Conservation (phyloP, 2,797 vertebrate genomes). For the Ptychobarbus kaznakovi region DNA sequence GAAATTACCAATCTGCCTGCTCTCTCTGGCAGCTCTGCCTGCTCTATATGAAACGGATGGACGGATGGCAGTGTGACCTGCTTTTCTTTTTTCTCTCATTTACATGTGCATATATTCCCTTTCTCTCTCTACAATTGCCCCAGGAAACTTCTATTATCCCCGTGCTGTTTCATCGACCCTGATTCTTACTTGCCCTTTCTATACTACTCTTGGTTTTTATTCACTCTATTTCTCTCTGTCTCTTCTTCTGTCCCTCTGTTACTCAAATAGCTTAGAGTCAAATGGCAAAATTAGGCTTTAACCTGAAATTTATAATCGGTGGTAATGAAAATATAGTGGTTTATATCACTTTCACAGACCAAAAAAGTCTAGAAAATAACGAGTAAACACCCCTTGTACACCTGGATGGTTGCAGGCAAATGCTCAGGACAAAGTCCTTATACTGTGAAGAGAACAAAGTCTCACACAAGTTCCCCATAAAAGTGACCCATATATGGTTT, state of each 20-base stretch:
- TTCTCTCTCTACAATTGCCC: constrained; percentile 62
- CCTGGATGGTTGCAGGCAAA: not conserved
- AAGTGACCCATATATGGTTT: not conserved
- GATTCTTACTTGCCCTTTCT: constrained; percentile 55
- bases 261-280: constrained; percentile 39
- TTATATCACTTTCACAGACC: not conserved
- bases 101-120: constrained; percentile 72
- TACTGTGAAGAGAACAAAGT: not conserved
- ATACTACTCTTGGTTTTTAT: constrained; percentile 51
- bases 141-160: constrained; percentile 72
- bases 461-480: not conserved
- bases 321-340: constrained; percentile 24
- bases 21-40: constrained; percentile 58
- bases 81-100: constrained; percentile 70
- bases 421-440: not conserved
- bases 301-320: constrained; percentile 27
- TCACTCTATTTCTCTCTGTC: constrained; percentile 37
- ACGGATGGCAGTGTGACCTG: constrained; percentile 63
- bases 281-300: constrained; percentile 47
- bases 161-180: constrained; percentile 62
- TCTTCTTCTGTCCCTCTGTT: constrained; percentile 24
- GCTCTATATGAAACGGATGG: constrained; percentile 62
- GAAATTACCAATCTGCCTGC: constrained; percentile 69
- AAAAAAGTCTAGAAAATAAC: not conserved
- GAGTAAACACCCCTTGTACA: not conserved